Evolutionary conservation across 2,888 invertebrate genomes (phyloP).

Genomic region (Cenopis cana): DNA sequence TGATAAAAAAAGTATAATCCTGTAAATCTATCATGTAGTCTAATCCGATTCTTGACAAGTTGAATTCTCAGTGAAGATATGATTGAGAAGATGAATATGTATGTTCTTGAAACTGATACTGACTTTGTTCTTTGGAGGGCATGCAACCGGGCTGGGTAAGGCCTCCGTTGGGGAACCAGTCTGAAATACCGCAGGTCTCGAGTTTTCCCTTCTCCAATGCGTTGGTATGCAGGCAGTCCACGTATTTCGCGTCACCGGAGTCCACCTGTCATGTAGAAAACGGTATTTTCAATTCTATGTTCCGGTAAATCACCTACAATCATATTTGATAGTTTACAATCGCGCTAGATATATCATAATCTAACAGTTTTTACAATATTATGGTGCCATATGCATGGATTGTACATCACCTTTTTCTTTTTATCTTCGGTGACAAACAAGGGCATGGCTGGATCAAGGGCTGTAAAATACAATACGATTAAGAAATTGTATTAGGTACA

Average conservation of each 20-base stretch:
- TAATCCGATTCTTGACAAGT: too few relatives aligned
- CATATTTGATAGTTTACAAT: too few relatives aligned
- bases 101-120: slow-evolving; percentile 44
- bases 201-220: slow-evolving; percentile 83
- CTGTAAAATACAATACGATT: slow-evolving; percentile 59
- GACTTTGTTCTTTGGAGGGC: slow-evolving; percentile 59
- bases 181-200: slow-evolving; percentile 80
- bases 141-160: slow-evolving; percentile 85
- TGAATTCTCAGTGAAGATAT: too few relatives aligned
- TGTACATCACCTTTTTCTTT: slow-evolving; percentile 67
- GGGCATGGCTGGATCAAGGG: slow-evolving; percentile 88
- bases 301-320: too few relatives aligned
- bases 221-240: slow-evolving; percentile 88
- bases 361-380: too few relatives aligned
- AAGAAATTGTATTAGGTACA: background rate
- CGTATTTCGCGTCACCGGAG: slow-evolving; percentile 84
- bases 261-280: slow-evolving; percentile 56
- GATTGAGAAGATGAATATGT: too few relatives aligned
- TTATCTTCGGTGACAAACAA: slow-evolving; percentile 81
- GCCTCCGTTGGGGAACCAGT: slow-evolving; percentile 86
- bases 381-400: too few relatives aligned
- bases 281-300: too few relatives aligned
- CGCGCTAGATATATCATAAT: too few relatives aligned
- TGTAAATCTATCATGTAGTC: too few relatives aligned
- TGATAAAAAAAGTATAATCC: too few relatives aligned